Conservation (phyloP, 2,888 invertebrate genomes). For the Hipparchia semele region DNA sequence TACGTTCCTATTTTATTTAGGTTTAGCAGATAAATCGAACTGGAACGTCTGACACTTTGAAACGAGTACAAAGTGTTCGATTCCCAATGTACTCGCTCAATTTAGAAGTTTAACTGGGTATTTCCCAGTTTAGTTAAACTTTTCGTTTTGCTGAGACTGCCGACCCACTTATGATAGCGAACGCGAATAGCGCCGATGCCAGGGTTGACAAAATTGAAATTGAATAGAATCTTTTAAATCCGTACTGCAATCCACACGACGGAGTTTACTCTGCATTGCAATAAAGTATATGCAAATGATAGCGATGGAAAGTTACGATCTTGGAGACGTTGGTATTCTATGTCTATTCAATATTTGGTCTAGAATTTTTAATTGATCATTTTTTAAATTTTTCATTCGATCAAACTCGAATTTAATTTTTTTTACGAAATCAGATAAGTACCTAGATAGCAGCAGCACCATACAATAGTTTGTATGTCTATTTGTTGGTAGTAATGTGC, state of each 20-base stretch:
- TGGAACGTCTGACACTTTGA: conserved; percentile 9
- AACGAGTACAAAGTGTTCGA: conserved; percentile 22
- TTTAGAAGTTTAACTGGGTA: conserved; percentile 29
- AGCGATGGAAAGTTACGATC: neutral
- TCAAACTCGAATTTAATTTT: no score
- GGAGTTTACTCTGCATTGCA: conserved; percentile 38
- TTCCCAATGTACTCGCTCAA: conserved; percentile 23
- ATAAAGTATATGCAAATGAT: conserved; percentile 26
- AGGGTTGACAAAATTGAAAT: conserved; percentile 59
- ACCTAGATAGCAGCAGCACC: no score
- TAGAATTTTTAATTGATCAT: neutral
- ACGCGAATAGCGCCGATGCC: conserved; percentile 51
- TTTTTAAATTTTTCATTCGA: no score
- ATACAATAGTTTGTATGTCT: no score
- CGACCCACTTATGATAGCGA: conserved; percentile 56
- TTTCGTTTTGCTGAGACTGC: conserved; percentile 47
- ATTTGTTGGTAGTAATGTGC: no score
- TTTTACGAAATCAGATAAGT: no score
- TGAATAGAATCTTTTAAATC: conserved; percentile 58
- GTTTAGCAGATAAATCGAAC: neutral
- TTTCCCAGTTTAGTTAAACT: conserved; percentile 41
- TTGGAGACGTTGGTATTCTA: neutral
- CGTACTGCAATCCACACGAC: conserved; percentile 44
- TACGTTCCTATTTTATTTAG: neutral
- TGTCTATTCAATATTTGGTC: neutral